Conservation (phyloP, 1,140 invertebrate species). For the Vanessa tameamea region DNA sequence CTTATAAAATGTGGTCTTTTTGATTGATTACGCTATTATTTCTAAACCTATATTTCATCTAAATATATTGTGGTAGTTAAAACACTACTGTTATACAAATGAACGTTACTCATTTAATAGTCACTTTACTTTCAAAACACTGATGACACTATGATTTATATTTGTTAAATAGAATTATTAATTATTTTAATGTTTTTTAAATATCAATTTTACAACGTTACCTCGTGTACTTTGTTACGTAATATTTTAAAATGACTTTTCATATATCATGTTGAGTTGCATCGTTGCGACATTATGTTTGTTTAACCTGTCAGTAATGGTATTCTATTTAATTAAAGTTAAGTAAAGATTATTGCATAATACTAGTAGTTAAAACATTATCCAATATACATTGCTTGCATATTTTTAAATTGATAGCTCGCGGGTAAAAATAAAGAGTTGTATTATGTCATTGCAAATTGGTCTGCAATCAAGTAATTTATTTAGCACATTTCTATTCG, state of each 20-base stretch:
- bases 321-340: constrained; percentile 5
- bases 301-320: background rate
- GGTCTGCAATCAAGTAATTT: constrained; percentile 27
- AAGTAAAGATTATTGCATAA: background rate
- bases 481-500: constrained; percentile 25
- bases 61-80: too few relatives aligned
- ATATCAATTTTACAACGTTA: too few relatives aligned
- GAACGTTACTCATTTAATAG: too few relatives aligned
- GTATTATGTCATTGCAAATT: constrained; percentile 28
- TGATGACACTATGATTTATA: too few relatives aligned
- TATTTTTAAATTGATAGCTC: constrained; percentile 27
- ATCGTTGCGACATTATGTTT: constrained; percentile 2
- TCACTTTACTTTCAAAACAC: too few relatives aligned
- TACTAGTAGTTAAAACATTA: constrained; percentile 12
- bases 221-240: background rate
- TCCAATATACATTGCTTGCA: constrained; percentile 20
- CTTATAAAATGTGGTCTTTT: too few relatives aligned
- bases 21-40: too few relatives aligned
- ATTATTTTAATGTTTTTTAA: too few relatives aligned
- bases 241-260: background rate
- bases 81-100: too few relatives aligned
- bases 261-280: background rate
- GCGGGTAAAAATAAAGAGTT: constrained; percentile 25
- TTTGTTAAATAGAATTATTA: too few relatives aligned
- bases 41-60: too few relatives aligned